Base-by-base conservation (phyloP, 2,797 vertebrate genomes). In the Varecia variegata region DNA sequence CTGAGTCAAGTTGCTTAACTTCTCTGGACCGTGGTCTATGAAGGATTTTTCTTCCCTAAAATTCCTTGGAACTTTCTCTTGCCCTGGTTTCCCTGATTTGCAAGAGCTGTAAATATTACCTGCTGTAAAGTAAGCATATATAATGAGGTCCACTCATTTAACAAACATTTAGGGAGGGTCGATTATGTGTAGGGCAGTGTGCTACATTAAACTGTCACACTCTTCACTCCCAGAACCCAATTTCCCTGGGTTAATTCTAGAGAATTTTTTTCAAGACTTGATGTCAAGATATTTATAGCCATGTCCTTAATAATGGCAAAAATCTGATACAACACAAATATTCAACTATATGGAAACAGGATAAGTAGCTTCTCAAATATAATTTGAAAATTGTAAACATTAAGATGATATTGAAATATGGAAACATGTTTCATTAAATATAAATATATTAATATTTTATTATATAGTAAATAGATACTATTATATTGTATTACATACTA, bases 381-480 rank as follows among this genome's bases (percentile, higher is more conserved):
- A 94, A 93, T 92, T 77, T 68, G 3, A 85, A 94, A 79, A 84
- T 65, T 76, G 0, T 45, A 94, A 92, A 86, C 71, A 77, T 73
- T 85, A 87, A 94, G 65, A 95, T 77, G 12, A 60, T 67, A 2
- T 60, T 67, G 32, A 88, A 96, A 73, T 80, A 40, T 76, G 1
- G 27, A 73, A 94, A 88, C 47, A 70, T 65, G 8, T n/a, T 65
- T 65, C 1, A n/a, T 62, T 58, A 62, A 65, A 18, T 60, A 60
- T 60, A 27, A 52, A 52, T 23, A 56, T 23, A 56, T 56, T 56
- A 56, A 23, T 56, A 58, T 54, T 58, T 58, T 65, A n/a, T n/a
- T 32, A n/a, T 9, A 65, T 65, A 65, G 14, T 62, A 62, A 25
- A 65, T 65, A 18, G 30, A n/a, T 65, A 65, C 32, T 5, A 65